phyloP scores from a whole-genome alignment of 2,888 invertebrate species.

The Drosophila emarginata region DNA sequence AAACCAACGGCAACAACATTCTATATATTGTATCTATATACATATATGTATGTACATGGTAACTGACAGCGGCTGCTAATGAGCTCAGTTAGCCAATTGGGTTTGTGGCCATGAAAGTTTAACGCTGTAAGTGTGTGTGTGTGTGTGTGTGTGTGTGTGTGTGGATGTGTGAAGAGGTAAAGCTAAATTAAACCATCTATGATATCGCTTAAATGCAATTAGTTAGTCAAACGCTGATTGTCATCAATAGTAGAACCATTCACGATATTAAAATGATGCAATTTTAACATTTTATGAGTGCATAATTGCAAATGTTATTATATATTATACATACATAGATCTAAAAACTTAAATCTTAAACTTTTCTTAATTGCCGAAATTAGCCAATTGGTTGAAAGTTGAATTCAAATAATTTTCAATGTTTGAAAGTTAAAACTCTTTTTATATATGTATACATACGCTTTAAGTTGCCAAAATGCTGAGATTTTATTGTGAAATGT shows the following conservation, averaged over 20 bases:
- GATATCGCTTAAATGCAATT: slow-evolving; percentile 60
- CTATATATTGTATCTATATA: background rate
- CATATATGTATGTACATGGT: background rate
- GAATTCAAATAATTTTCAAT: too few species aligned
- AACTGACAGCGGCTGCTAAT: slow-evolving; percentile 59
- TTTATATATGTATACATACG: too few species aligned
- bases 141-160: slow-evolving; percentile 21
- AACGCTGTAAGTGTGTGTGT: background rate
- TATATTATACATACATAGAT: too few species aligned
- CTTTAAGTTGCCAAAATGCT: slow-evolving; percentile 48
- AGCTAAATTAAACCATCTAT: slow-evolving; percentile 63
- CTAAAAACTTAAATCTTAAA: too few species aligned
- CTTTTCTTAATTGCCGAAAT: too few species aligned
- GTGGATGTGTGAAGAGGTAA: slow-evolving; percentile 8
- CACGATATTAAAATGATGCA: slow-evolving; percentile 25
- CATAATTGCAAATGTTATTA: too few species aligned
- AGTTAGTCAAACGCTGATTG: slow-evolving; percentile 65
- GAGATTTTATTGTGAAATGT: slow-evolving; percentile 15
- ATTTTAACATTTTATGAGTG: background rate
- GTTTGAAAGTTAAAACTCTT: too few species aligned
- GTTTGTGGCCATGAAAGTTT: slow-evolving; percentile 57
- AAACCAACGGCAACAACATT: background rate
- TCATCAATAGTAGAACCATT: slow-evolving; percentile 33
- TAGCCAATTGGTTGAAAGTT: too few species aligned
- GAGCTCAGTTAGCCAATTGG: slow-evolving; percentile 75